These are phyloP conservation scores for Noctilio leporinus DNA, from an alignment of 2,113 vertebrate species.

Conservation along the genomic window DNA sequence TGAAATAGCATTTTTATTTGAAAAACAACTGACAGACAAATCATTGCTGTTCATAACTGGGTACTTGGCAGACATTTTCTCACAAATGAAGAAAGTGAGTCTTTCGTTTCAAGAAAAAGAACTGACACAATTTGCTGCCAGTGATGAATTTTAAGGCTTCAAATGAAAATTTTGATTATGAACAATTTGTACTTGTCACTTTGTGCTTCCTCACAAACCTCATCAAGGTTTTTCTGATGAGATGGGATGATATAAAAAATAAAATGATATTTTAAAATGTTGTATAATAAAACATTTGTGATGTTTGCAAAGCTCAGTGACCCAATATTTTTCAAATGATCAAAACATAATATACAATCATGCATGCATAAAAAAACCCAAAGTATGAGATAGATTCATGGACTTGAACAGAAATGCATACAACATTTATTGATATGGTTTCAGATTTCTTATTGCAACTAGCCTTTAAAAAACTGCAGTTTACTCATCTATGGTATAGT, in stretches of 20 bases:
- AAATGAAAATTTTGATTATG: not conserved
- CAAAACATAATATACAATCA: not conserved
- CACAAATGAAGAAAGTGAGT: constrained; percentile 15
- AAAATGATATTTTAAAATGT: not conserved
- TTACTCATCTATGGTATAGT: not conserved
- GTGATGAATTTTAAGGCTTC: not conserved
- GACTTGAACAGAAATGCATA: not conserved
- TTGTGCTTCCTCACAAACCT: not conserved
- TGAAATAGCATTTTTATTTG: not conserved
- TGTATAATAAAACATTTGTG: not conserved
- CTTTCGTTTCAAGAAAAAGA: constrained; percentile 16
- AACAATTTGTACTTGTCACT: not conserved
- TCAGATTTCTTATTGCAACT: not conserved
- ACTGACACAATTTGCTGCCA: not conserved
- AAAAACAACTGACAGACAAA: not conserved
- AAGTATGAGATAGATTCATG: not conserved
- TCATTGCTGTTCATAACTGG: not conserved
- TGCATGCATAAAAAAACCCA: not conserved
- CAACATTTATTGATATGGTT: not conserved
- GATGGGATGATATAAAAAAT: not conserved
- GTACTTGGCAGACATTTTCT: constrained; percentile 17
- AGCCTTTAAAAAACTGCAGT: not conserved
- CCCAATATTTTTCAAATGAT: not conserved
- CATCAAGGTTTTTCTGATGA: not conserved
- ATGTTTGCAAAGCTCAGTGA: not conserved